phyloP scores from a whole-genome alignment of 1,140 invertebrate genomes.

The Pachypeltis micranthus region DNA sequence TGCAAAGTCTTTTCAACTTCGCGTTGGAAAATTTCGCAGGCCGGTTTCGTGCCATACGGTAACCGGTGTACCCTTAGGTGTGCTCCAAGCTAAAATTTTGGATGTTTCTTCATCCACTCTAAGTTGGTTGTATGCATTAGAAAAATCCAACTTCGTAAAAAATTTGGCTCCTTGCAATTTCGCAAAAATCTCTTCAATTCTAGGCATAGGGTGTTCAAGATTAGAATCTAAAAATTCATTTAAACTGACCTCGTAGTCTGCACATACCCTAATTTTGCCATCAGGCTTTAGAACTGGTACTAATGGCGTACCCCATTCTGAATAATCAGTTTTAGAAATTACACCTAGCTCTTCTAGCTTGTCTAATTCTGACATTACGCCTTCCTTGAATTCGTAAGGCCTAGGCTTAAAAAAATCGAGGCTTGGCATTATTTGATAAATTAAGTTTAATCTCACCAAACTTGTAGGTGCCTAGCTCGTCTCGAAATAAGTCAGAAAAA shows the following conservation, averaged over 20 bases:
- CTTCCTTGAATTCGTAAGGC: not conserved
- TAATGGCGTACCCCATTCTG: constrained; percentile 37
- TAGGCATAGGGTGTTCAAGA: constrained; percentile 31
- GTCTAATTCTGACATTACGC: constrained; percentile 29
- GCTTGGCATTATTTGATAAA: not conserved
- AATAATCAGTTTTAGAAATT: constrained; percentile 32
- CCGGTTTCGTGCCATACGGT: not conserved
- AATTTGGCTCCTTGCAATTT: constrained; percentile 26
- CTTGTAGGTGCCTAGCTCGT: not conserved
- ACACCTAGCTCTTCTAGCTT: constrained; percentile 31
- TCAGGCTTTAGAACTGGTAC: constrained; percentile 35
- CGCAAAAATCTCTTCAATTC: constrained; percentile 32
- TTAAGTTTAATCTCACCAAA: not conserved
- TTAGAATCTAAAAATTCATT: constrained; percentile 30
- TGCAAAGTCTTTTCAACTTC: not conserved
- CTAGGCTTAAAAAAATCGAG: constrained; percentile 6
- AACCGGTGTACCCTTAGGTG: not conserved
- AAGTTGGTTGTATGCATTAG: constrained; percentile 31
- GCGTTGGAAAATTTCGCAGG: not conserved
- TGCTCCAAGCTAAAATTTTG: not conserved
- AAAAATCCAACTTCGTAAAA: constrained; percentile 32
- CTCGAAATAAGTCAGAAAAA: not conserved
- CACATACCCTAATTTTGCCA: constrained; percentile 37
- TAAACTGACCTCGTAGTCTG: constrained; percentile 38
- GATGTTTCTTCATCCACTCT: constrained; percentile 28